phyloP scores from a whole-genome alignment of 2,797 vertebrate species.

The Geotrypetes seraphini region DNA sequence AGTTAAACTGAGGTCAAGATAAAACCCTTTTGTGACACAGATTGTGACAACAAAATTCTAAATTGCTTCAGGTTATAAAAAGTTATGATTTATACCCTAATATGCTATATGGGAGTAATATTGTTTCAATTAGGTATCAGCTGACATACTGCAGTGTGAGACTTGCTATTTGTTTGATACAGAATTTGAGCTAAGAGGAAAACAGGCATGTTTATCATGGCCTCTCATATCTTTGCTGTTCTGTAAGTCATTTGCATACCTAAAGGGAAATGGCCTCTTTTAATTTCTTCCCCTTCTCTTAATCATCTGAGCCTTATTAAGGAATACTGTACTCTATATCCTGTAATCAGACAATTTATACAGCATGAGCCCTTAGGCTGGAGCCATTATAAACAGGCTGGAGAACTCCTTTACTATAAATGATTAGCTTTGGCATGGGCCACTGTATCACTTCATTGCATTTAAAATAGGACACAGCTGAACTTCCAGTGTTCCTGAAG shows the following conservation, averaged over 20 bases:
- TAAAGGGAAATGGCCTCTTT: conserved; percentile 76
- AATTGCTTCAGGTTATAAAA: conserved; percentile 11
- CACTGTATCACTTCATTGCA: too few species aligned
- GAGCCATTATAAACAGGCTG: conserved; percentile 65
- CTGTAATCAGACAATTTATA: conserved; percentile 90
- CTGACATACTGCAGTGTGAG: conserved; percentile 32
- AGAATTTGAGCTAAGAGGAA: conserved; percentile 43
- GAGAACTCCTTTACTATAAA: conserved; percentile 77
- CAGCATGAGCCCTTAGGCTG: conserved; percentile 63
- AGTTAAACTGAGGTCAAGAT: conserved; percentile 29
- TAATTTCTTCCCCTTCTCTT: conserved; percentile 73
- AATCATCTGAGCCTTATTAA: conserved; percentile 82
- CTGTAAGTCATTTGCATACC: conserved; percentile 81
- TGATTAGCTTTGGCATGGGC: conserved; percentile 63
- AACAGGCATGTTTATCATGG: conserved; percentile 36
- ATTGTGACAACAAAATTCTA: conserved; percentile 4
- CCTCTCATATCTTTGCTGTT: conserved; percentile 54
- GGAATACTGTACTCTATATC: conserved; percentile 72
- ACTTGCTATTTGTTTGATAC: conserved; percentile 30
- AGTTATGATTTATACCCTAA: conserved; percentile 9
- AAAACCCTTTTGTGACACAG: conserved; percentile 2
- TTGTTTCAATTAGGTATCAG: conserved; percentile 38
- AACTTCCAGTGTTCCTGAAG: too few species aligned
- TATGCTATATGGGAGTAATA: conserved; percentile 17
- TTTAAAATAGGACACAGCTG: too few species aligned